Conservation (phyloP, 1,140 invertebrate genomes). For the Brachionus rotundiformis region DNA sequence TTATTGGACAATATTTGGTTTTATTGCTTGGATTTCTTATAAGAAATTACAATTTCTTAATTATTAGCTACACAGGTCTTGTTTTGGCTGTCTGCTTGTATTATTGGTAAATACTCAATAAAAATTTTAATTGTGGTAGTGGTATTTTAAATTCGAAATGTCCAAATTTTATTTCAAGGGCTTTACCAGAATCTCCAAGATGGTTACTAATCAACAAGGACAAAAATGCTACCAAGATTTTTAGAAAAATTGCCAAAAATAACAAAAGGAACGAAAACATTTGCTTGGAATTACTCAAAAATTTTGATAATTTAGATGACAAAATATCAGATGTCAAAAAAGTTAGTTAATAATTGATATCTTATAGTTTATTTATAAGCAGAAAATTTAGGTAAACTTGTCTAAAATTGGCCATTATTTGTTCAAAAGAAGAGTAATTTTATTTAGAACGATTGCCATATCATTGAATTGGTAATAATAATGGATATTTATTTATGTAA, state of each 20-base stretch:
- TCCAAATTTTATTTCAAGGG: neutral
- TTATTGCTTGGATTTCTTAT: neutral
- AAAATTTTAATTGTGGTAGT: neutral
- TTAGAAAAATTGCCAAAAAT: conserved; percentile 3
- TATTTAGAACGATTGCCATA: neutral
- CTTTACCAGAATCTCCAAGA: neutral
- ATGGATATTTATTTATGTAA: neutral
- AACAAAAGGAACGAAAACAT: neutral
- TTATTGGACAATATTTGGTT: neutral
- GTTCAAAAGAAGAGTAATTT: neutral
- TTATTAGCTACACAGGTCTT: neutral
- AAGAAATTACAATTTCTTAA: neutral
- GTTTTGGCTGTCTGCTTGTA: neutral
- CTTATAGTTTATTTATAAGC: neutral
- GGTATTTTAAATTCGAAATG: neutral
- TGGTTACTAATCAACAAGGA: neutral
- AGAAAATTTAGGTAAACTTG: neutral
- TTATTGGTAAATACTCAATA: neutral
- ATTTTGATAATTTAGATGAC: neutral
- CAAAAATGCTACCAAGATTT: neutral
- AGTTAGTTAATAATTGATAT: neutral
- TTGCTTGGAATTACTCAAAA: neutral
- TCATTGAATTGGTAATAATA: neutral
- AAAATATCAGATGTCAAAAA: neutral
- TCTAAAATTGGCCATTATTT: neutral